phyloP scores from a whole-genome alignment of 2,113 vertebrate genomes.

The Xiphophorus hellerii region DNA sequence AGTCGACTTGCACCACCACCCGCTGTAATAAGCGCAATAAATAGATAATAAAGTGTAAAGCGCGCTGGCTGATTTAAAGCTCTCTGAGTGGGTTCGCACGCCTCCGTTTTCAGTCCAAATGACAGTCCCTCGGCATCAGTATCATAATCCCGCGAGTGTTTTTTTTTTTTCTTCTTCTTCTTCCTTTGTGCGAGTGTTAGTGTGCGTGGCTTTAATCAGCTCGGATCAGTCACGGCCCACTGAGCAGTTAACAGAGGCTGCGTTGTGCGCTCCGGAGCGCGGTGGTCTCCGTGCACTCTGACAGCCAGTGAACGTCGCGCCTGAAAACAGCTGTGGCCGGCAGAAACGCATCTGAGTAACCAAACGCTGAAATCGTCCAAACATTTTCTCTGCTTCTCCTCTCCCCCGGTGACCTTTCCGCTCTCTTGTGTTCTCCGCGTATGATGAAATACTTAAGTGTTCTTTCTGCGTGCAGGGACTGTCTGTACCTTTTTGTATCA shows the following conservation, averaged over 20 bases:
- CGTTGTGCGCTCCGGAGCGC: constrained; percentile 47
- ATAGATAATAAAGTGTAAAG: not conserved
- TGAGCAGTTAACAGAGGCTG: constrained; percentile 49
- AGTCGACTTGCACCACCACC: constrained; percentile 28
- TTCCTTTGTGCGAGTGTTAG: constrained; percentile 27
- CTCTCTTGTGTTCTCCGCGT: not conserved
- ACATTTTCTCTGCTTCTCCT: not conserved
- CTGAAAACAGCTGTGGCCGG: constrained; percentile 61
- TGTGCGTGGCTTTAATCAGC: constrained; percentile 48
- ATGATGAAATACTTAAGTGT: not conserved
- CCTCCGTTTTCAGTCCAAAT: constrained; percentile 38
- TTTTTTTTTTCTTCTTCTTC: not conserved
- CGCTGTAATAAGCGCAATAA: not conserved
- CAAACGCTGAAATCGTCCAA: constrained; percentile 37
- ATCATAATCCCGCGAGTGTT: constrained; percentile 32
- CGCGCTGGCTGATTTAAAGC: constrained; percentile 31
- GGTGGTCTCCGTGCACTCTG: constrained; percentile 19
- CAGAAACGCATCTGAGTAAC: constrained; percentile 46
- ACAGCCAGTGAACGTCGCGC: constrained; percentile 28
- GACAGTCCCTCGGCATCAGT: constrained; percentile 41
- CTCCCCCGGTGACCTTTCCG: constrained; percentile 4
- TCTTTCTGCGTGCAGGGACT: constrained; percentile 3
- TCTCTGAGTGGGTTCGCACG: constrained; percentile 19
- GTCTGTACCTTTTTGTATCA: constrained; percentile 16
- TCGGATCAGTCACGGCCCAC: constrained; percentile 49